Percentiles rank a stretch among this genome's conserved stretches.
Evolutionary conservation across 2,888 invertebrate species (phyloP).

Genomic region (Deroplatys truncata): DNA sequence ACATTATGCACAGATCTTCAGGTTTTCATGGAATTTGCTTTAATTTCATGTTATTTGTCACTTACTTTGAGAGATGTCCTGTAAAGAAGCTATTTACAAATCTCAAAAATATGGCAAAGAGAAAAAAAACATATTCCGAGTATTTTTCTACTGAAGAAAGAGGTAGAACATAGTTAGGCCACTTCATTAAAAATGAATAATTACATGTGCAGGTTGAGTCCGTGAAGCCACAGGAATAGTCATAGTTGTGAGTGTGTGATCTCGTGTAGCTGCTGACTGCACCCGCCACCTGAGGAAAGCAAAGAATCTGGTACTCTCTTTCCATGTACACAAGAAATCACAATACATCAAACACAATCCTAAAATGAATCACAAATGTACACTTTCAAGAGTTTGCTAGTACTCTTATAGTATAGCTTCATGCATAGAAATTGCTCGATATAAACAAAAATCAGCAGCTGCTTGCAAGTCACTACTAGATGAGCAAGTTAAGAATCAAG

Average conservation of each 20-base stretch:
- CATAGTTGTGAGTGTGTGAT: constrained; percentile 46
- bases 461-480: too few relatives aligned
- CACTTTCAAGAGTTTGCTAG: too few relatives aligned
- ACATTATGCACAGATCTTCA: too few relatives aligned
- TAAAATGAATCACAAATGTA: not conserved
- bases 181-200: not conserved
- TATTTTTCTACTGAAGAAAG: not conserved
- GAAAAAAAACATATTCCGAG: too few relatives aligned
- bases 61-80: not conserved
- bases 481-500: too few relatives aligned
- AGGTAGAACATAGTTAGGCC: not conserved
- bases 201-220: not conserved
- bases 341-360: not conserved
- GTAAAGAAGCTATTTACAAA: not conserved
- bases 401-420: too few relatives aligned
- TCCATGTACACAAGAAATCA: not conserved
- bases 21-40: too few relatives aligned
- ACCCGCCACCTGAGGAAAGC: constrained; percentile 51
- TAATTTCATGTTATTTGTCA: too few relatives aligned
- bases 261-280: constrained; percentile 59
- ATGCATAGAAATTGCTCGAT: too few relatives aligned
- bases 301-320: not conserved
- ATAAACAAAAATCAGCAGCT: too few relatives aligned
- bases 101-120: not conserved
- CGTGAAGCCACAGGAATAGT: not conserved